These are phyloP conservation scores for Temnothorax nylanderi DNA, from an alignment of 1,140 invertebrate species.

Conservation along the genomic window DNA sequence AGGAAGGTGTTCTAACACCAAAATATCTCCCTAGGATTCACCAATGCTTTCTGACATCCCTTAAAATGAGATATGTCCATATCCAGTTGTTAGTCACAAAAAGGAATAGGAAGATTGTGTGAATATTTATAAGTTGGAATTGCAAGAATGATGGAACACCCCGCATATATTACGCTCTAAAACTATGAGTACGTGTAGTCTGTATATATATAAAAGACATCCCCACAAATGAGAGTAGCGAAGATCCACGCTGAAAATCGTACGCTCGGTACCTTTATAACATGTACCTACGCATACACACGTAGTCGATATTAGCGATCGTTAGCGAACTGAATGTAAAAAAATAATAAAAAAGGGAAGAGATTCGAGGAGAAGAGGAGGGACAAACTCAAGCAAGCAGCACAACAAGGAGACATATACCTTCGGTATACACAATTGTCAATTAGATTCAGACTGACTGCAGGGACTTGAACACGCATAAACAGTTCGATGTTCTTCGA, in stretches of 20 bases:
- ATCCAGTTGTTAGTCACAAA: background rate
- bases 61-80: background rate
- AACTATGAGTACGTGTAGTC: background rate
- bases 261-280: slow-evolving; percentile 40
- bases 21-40: too few relatives aligned
- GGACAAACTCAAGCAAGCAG: slow-evolving; percentile 46
- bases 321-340: slow-evolving; percentile 59
- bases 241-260: slow-evolving; percentile 10
- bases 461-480: slow-evolving; percentile 83
- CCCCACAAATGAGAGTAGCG: slow-evolving; percentile 26
- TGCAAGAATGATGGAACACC: background rate
- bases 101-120: background rate
- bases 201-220: slow-evolving; percentile 29
- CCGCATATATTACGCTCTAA: slow-evolving; percentile 3
- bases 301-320: slow-evolving; percentile 59
- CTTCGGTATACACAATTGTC: slow-evolving; percentile 84
- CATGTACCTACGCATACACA: slow-evolving; percentile 21
- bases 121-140: background rate
- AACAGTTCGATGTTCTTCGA: slow-evolving; percentile 79
- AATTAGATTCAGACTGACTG: slow-evolving; percentile 86
- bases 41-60: background rate
- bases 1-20: too few relatives aligned
- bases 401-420: slow-evolving; percentile 66
- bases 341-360: slow-evolving; percentile 38
- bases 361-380: slow-evolving; percentile 34